Conservation (phyloP, 2,888 invertebrate species). For the Drosophila mimica region DNA sequence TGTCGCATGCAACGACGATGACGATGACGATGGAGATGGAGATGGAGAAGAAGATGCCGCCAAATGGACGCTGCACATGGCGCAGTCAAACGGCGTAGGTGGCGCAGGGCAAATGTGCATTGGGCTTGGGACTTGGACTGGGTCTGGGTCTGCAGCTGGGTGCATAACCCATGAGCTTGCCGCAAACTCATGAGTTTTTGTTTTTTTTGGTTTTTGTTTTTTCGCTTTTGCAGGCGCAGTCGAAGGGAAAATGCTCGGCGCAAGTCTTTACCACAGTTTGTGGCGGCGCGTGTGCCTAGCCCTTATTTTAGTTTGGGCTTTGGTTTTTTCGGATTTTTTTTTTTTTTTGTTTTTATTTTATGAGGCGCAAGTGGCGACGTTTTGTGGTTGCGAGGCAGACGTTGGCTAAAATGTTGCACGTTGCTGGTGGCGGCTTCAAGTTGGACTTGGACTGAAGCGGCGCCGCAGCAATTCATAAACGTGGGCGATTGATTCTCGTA, state of each 20-base stretch:
- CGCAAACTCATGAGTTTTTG: constrained; percentile 24
- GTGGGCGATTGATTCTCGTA: constrained; percentile 84
- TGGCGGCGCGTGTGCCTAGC: constrained; percentile 80
- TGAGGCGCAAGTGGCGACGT: constrained; percentile 81
- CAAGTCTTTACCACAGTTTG: constrained; percentile 41
- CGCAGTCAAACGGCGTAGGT: constrained; percentile 60
- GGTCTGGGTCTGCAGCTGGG: constrained; percentile 19
- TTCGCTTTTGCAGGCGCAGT: constrained; percentile 10
- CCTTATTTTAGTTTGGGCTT: constrained; percentile 68
- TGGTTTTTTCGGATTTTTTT: constrained; percentile 23
- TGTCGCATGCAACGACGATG: constrained; percentile 75
- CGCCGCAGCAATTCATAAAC: constrained; percentile 83
- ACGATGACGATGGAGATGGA: constrained; percentile 30
- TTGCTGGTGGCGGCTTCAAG: constrained; percentile 60
- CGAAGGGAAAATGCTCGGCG: constrained; percentile 33
- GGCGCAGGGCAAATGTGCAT: constrained; percentile 69
- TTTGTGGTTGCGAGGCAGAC: constrained; percentile 79
- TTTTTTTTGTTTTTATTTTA: constrained; percentile 58
- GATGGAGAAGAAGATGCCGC: constrained; percentile 42
- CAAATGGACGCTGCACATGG: constrained; percentile 53
- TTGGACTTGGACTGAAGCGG: constrained; percentile 64
- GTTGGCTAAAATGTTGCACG: constrained; percentile 80
- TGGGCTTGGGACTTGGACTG: constrained; percentile 25
- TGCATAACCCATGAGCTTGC: constrained; percentile 50
- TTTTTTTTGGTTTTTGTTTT: not conserved